Evolutionary conservation across 1,140 invertebrate species (phyloP), one percentile per base, ranked within the genome.

Genomic region (Drosophila kurseongensis): DNA sequence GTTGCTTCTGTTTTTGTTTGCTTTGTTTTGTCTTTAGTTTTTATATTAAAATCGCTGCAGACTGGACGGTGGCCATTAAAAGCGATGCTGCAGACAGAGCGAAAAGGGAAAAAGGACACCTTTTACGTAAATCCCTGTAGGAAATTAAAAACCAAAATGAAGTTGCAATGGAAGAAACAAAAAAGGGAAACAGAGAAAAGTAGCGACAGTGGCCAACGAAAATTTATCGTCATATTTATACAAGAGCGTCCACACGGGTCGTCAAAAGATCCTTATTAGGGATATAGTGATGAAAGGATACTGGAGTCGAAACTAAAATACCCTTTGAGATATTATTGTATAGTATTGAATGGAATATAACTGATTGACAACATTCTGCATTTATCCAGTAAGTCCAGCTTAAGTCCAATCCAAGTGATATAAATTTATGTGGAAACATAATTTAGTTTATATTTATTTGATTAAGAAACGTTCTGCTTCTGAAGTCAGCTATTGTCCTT

Each of bases 131-230:
- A 89, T 89, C 84, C 80, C 84, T 78, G 80, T 75, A 89, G 84
- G 84, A 89, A 89, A 89, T 89, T 89, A 89, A 89, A 89, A 89
- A 68, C 84, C 84, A 84, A 89, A 89, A 89, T 89, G 84, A 89
- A 88, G 73, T 84, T 67, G 62, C 78, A 88, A 61, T 66, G 75
- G 74, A 48, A 62, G 66, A 12, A 23, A 29, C 57, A 36, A 38
- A 42, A 27, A 16, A 29, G 40, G 51, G 8, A 32, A 32, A 32
- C 41, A n/a, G 16, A 18, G 45, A 58, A 61, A 61, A 44, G 45
- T 57, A 51, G 55, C 62, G 38, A 68, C 75, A 54, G 50, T 86
- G 51, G 51, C 75, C 40, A 84, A 57, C 56, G 48, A 69, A 47
- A 86, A 79, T 69, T 66, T 79, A 80, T 86, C 71, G 63, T 74